Evolutionary conservation across 2,113 vertebrate genomes (phyloP), one percentile per base, ranked within the genome.

Genomic region (Centropristis striata): DNA sequence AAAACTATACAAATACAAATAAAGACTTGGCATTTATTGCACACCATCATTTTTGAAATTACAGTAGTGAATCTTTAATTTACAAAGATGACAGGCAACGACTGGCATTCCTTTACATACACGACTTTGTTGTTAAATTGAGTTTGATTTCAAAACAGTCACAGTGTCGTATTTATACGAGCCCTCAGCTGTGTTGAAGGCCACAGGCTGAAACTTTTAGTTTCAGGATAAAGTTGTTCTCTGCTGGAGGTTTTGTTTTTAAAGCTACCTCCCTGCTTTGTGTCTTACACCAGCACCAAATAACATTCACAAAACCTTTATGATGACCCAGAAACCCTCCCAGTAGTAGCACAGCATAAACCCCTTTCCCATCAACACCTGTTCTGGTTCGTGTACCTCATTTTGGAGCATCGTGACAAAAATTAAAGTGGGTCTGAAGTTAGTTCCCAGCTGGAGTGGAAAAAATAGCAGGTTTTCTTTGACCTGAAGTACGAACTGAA

Each of bases 21-120:
- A 1, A 18, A 32, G 3, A 44, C 5, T 9, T 25, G 46, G 8
- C 60, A 27, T 75, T 80, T 76, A 71, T 65, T 71, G 8, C n/a
- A 49, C 32, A 12, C 28, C 15, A 54, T 28, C 20, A 27, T 47
- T 15, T 13, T 13, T 61, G 25, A 32, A 9, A 9, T 23, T 9
- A 12, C 13, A 69, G 71, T 54, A 25, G 8, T 42, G n/a, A 37
- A 65, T 58, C 42, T 12, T 39, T 9, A 21, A 18, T n/a, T 8
- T 37, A 36, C 21, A 39, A 37, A 7, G 13, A 20, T 3, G 20
- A 46, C 9, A 50, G n/a, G n/a, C n/a, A n/a, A n/a, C n/a, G n/a
- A n/a, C n/a, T n/a, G n/a, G n/a, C n/a, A n/a, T n/a, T n/a, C n/a
- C n/a, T n/a, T n/a, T n/a, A n/a, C n/a, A n/a, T n/a, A n/a, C n/a